These are phyloP conservation scores for Synanceia verrucosa DNA, from an alignment of 2,797 vertebrate genomes.

Conservation along the genomic window DNA sequence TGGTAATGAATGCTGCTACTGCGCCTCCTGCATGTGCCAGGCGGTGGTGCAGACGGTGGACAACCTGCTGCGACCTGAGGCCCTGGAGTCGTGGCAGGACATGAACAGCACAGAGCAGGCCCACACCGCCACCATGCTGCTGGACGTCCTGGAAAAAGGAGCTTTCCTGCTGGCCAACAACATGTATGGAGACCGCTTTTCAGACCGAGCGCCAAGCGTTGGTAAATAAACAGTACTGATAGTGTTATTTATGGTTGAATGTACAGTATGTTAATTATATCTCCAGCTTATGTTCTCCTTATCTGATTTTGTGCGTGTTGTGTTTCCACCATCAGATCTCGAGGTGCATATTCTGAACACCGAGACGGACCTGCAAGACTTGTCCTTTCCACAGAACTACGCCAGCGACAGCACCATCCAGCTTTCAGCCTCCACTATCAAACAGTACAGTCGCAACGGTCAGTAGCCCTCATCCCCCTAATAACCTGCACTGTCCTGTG, in stretches of 20 bases:
- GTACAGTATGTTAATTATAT: background rate
- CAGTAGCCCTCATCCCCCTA: constrained; percentile 59
- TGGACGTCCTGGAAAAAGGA: constrained; percentile 94
- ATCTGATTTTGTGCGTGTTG: constrained; percentile 1
- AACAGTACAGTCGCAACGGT: constrained; percentile 97
- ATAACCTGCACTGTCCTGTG: constrained; percentile 19
- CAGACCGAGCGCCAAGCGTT: constrained; percentile 79
- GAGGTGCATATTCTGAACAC: constrained; percentile 94
- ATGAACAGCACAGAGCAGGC: constrained; percentile 95
- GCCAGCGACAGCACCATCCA: constrained; percentile 91
- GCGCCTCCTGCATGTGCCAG: constrained; percentile 64
- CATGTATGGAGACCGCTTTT: constrained; percentile 88
- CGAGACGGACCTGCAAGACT: constrained; percentile 90
- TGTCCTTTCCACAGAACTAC: constrained; percentile 91
- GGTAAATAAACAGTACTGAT: constrained; percentile 65
- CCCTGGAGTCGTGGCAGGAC: constrained; percentile 93
- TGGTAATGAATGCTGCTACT: background rate
- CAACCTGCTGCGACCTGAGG: constrained; percentile 90
- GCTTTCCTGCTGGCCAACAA: constrained; percentile 95
- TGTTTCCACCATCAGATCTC: constrained; percentile 80
- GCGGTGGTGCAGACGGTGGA: constrained; percentile 95
- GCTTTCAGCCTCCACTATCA: constrained; percentile 93
- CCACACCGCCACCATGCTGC: constrained; percentile 94
- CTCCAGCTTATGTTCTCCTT: background rate
- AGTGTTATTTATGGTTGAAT: background rate